Base-by-base conservation (phyloP, 2,888 invertebrate genomes). In the Acronicta aceris region DNA sequence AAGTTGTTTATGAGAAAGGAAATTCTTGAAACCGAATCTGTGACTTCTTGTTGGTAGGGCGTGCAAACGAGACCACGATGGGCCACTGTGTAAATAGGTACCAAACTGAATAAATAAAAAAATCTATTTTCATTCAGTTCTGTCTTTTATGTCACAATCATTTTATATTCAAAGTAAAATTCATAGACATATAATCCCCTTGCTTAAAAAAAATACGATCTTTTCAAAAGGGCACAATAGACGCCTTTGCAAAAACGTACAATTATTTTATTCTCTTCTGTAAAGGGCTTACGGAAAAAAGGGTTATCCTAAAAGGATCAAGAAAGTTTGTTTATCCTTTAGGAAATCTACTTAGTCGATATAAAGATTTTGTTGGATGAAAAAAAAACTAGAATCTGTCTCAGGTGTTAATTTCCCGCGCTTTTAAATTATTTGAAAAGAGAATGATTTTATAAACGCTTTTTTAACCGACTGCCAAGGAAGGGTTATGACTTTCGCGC, bases 291-390 rank as follows among this genome's bases (percentile, higher is more conserved):
- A 38, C 55, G 25, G 46, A 17, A 45, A 53, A 61, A 66, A 16
- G 21, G 17, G 30, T 41, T 30, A 21, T 25, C 48, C 38, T 51
- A 70, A 71, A 65, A 9, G 58, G 52, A 61, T 61, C 45, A 40
- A 42, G 52, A 40, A 54, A 41, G 30, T 40, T 50, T 36, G 40
- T 71, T 54, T 59, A 59, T 55, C 45, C 62, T 54, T 51, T 41
- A 56, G 8, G 16, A 43, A 59, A 61, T 71, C 21, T 48, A 25
- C 52, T 45, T 47, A 43, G 17, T n/a, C 42, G 41, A n/a, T 12
- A 27, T 15, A 47, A 38, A 36, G 30, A 52, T 16, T 47, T 27
- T 10, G 1, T 12, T 6, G 16, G 25, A 49, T 33, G 2, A 12
- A 15, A 48, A 51, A 42, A 30, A 43, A 27, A 9, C 0, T 1